Evolutionary conservation across 1,140 invertebrate genomes (phyloP).

Genomic region (Ceratitis capitata): DNA sequence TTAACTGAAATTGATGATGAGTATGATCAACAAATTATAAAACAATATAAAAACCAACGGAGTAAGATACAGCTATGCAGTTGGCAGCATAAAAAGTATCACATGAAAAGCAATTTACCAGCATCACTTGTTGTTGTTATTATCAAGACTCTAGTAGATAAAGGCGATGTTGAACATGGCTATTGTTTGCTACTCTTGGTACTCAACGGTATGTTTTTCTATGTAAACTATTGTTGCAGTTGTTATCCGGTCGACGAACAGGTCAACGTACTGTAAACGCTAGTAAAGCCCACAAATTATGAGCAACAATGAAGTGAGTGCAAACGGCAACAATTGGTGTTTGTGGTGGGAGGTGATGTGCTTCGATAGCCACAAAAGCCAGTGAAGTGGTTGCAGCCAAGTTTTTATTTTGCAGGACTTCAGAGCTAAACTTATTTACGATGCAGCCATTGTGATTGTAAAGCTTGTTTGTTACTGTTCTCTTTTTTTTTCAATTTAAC

Average conservation of each 20-base stretch:
- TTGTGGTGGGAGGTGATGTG: not conserved
- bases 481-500: not conserved
- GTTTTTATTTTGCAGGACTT: not conserved
- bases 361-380: not conserved
- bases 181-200: not conserved
- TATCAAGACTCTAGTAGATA: not conserved
- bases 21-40: conserved; percentile 1
- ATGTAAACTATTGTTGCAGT: not conserved
- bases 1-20: not conserved
- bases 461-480: not conserved
- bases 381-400: not conserved
- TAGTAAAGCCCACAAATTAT: conserved; percentile 31
- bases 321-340: no score
- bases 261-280: conserved; percentile 17
- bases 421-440: not conserved
- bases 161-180: not conserved
- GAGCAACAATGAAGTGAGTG: conserved; percentile 1
- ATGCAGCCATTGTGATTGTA: conserved; percentile 1
- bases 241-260: not conserved
- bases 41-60: not conserved
- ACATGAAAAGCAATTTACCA: not conserved
- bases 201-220: not conserved
- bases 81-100: not conserved
- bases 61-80: not conserved
- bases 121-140: conserved; percentile 21